Conservation (phyloP, 2,113 vertebrate genomes). For the Xiphophorus hellerii region DNA sequence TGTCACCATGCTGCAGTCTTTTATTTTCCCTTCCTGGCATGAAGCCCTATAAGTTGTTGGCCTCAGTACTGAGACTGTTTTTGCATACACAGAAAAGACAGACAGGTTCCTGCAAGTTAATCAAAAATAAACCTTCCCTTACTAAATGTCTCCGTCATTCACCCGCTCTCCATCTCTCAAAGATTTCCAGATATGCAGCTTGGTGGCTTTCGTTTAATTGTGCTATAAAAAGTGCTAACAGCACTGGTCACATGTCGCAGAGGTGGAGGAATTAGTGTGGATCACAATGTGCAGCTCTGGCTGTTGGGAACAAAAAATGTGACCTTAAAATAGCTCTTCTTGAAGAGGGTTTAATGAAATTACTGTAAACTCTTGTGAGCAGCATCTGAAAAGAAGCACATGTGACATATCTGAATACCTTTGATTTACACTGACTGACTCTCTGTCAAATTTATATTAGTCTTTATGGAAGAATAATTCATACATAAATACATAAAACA, state of each 20-base stretch:
- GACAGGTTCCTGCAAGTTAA: slow-evolving; percentile 30
- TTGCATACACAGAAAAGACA: slow-evolving; percentile 48
- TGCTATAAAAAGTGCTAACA: background rate
- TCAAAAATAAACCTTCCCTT: background rate
- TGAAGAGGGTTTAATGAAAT: background rate
- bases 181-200: background rate
- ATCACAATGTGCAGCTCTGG: background rate
- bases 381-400: background rate
- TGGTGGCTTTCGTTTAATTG: background rate
- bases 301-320: background rate
- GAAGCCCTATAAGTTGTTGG: slow-evolving; percentile 48
- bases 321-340: too few relatives aligned
- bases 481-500: background rate
- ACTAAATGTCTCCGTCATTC: background rate
- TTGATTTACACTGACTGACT: background rate
- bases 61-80: slow-evolving; percentile 46
- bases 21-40: slow-evolving; percentile 60
- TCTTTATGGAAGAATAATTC: background rate
- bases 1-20: slow-evolving; percentile 62
- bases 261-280: background rate
- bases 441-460: background rate
- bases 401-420: background rate
- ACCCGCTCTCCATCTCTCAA: background rate
- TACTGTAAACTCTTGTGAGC: background rate
- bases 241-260: background rate